Conservation (phyloP, 2,888 invertebrate species). For the Plemyria rubiginata region DNA sequence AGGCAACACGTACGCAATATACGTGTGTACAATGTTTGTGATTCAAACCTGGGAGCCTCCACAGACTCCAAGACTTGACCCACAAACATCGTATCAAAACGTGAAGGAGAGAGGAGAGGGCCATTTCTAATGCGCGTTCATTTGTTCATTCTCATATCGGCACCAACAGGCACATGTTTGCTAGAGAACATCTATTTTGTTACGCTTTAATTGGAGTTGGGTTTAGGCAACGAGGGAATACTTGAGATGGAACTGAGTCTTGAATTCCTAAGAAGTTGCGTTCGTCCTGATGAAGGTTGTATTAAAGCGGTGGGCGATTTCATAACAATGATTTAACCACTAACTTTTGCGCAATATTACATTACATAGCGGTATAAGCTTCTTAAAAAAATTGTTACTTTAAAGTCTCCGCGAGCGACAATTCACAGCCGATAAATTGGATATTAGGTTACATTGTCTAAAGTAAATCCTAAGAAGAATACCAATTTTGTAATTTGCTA, state of each 20-base stretch:
- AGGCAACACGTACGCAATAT: too few species aligned
- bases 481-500: constrained; percentile 31
- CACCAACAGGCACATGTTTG: constrained; percentile 43
- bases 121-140: not conserved
- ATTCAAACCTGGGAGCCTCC: too few species aligned
- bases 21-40: too few species aligned
- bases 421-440: constrained; percentile 50
- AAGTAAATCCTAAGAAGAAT: constrained; percentile 31
- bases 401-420: constrained; percentile 40
- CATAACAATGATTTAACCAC: not conserved
- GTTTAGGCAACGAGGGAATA: constrained; percentile 50
- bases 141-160: constrained; percentile 34
- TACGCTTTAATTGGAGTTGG: constrained; percentile 53
- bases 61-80: not conserved
- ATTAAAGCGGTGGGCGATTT: not conserved
- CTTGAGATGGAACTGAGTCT: constrained; percentile 40
- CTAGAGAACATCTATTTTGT: constrained; percentile 51
- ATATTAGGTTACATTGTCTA: constrained; percentile 40
- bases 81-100: not conserved
- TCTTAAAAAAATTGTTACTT: not conserved
- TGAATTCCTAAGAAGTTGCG: not conserved
- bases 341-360: not conserved
- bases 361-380: not conserved
- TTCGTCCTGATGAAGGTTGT: not conserved
- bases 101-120: not conserved